phyloP scores from a whole-genome alignment of 2,888 invertebrate species.

The Strigamia transsilvanica region DNA sequence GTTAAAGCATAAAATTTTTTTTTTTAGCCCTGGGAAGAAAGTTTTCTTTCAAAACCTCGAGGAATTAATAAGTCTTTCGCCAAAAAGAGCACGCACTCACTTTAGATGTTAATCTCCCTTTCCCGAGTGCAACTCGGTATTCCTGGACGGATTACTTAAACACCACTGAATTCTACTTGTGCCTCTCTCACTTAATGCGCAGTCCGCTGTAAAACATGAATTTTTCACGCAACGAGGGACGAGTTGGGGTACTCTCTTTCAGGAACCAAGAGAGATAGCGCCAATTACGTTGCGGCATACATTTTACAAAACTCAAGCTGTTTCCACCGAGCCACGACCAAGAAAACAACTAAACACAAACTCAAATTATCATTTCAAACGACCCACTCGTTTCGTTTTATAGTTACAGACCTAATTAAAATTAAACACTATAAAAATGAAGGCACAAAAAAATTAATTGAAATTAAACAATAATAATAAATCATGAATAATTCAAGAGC shows the following conservation, averaged over 20 bases:
- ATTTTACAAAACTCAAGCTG: slow-evolving; percentile 15
- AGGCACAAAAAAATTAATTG: not conserved
- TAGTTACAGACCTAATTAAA: not conserved
- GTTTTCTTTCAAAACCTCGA: slow-evolving; percentile 16
- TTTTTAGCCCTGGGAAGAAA: not conserved
- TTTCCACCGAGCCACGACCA: not conserved
- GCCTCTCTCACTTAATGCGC: slow-evolving; percentile 21
- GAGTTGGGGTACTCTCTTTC: slow-evolving; percentile 1
- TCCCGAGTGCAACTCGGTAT: slow-evolving; percentile 23
- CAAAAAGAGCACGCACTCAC: slow-evolving; percentile 21
- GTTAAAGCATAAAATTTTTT: not conserved
- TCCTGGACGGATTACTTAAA: slow-evolving; percentile 26
- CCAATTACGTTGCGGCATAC: slow-evolving; percentile 21
- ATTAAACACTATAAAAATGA: not conserved
- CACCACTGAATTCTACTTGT: slow-evolving; percentile 30
- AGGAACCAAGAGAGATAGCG: slow-evolving; percentile 6
- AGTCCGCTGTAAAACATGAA: slow-evolving; percentile 30
- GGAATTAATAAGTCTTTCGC: slow-evolving; percentile 23
- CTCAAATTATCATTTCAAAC: slow-evolving; percentile 11
- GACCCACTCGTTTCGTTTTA: not conserved
- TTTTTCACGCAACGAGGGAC: slow-evolving; percentile 30
- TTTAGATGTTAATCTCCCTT: slow-evolving; percentile 21
- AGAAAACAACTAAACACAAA: slow-evolving; percentile 7
- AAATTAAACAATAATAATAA: slow-evolving; percentile 6
- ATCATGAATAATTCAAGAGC: slow-evolving; percentile 3